Evolutionary conservation across 2,888 invertebrate genomes (phyloP).

Genomic region (Athripsodes cinereus): DNA sequence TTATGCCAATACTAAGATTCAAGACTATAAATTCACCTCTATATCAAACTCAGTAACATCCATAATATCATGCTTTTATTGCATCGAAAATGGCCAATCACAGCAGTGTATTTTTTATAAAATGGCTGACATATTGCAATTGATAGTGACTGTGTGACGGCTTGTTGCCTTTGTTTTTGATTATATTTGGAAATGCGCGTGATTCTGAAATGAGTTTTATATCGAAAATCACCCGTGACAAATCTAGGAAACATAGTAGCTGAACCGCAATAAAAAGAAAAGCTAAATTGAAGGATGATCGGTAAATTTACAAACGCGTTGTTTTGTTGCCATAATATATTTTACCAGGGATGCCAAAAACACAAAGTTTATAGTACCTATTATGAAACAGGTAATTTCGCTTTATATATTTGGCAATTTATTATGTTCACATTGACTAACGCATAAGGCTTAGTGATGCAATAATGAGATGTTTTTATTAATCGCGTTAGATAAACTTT

Average conservation of each 20-base stretch:
- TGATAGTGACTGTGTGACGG: not conserved
- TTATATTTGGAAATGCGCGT: not conserved
- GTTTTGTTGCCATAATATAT: not conserved
- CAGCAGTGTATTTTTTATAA: not conserved
- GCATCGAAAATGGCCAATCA: not conserved
- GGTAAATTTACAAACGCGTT: not conserved
- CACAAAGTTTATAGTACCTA: not conserved
- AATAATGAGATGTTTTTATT: not conserved
- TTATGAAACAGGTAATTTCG: too few species aligned
- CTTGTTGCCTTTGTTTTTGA: not conserved
- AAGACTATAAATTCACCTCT: not conserved
- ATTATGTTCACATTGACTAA: too few species aligned
- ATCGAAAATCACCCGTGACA: not conserved
- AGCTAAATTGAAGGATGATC: too few species aligned
- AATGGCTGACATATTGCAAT: not conserved
- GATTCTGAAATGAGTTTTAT: not conserved
- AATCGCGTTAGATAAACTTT: not conserved
- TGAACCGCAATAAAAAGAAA: not conserved
- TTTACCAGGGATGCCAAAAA: not conserved
- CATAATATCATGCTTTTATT: not conserved
- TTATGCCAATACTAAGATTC: too few species aligned
- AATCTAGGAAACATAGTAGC: not conserved
- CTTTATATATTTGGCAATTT: too few species aligned
- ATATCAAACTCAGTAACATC: not conserved
- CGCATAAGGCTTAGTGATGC: not conserved